These are phyloP conservation scores for Rhopalosiphum padi DNA, from an alignment of 1,140 invertebrate species.

Conservation along the genomic window DNA sequence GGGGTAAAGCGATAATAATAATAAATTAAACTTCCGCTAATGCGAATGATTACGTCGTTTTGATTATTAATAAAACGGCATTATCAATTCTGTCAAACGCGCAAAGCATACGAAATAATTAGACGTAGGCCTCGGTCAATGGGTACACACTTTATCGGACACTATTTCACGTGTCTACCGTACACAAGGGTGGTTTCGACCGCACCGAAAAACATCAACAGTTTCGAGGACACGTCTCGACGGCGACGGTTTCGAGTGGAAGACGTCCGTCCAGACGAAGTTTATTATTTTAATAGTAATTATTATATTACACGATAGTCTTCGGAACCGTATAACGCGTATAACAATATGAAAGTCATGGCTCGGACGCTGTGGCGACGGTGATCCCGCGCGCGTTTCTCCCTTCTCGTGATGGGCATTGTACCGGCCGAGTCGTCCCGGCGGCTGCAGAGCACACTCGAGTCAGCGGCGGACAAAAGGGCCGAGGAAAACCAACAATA, in stretches of 20 bases:
- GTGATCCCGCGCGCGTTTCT: neutral
- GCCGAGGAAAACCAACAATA: conserved; percentile 13
- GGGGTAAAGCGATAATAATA: neutral
- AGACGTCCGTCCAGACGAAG: neutral
- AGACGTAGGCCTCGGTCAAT: neutral
- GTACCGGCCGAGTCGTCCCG: neutral
- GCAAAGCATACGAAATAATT: neutral
- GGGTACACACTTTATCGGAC: neutral
- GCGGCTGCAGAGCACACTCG: conserved; percentile 4
- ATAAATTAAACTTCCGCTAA: neutral
- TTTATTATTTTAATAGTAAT: conserved; percentile 38
- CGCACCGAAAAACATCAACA: neutral
- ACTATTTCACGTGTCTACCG: neutral
- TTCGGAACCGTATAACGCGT: neutral
- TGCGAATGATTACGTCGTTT: neutral
- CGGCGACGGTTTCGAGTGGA: neutral
- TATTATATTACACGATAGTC: neutral
- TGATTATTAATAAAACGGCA: too few species aligned
- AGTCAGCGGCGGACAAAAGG: neutral
- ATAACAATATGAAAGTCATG: conserved; percentile 43
- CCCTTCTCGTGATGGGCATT: neutral
- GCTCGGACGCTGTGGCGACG: neutral
- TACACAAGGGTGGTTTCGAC: neutral
- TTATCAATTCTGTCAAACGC: too few species aligned
- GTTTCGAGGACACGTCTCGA: neutral